Evolutionary conservation across 2,113 vertebrate species (phyloP).

Genomic region (Phylloscopus whistleri): DNA sequence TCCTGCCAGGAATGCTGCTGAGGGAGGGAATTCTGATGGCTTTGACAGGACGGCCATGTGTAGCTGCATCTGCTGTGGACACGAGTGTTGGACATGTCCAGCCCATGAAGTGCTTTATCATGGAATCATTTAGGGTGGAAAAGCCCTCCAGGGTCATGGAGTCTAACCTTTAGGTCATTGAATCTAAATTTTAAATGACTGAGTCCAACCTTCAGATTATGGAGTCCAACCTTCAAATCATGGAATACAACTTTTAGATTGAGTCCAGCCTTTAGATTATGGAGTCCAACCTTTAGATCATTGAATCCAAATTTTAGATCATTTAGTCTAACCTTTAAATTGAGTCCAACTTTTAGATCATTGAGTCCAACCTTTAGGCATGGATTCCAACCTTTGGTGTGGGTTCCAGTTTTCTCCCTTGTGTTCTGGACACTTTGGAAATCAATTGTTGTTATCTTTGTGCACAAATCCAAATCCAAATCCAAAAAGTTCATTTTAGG

Average conservation of each 20-base stretch:
- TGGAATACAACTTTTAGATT: neutral
- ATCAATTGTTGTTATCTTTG: neutral
- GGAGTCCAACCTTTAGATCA: too few relatives aligned
- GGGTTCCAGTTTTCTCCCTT: neutral
- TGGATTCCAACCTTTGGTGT: neutral
- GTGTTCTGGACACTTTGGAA: neutral
- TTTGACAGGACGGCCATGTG: neutral
- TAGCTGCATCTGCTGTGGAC: neutral
- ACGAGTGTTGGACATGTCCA: accelerated
- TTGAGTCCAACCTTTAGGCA: neutral
- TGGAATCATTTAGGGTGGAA: too few relatives aligned
- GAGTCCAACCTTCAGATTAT: neutral
- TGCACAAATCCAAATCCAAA: neutral
- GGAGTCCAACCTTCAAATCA: neutral
- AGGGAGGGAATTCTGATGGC: neutral
- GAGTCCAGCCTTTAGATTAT: neutral
- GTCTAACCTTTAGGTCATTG: neutral
- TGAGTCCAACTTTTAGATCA: neutral
- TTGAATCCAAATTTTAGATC: neutral
- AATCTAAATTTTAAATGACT: accelerated
- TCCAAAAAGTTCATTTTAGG: neutral
- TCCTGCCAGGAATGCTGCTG: neutral
- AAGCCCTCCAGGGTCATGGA: neutral
- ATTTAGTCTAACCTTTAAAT: neutral
- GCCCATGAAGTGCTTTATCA: neutral